Conservation (phyloP, 2,888 invertebrate species). For the Eupithecia inturbata region DNA sequence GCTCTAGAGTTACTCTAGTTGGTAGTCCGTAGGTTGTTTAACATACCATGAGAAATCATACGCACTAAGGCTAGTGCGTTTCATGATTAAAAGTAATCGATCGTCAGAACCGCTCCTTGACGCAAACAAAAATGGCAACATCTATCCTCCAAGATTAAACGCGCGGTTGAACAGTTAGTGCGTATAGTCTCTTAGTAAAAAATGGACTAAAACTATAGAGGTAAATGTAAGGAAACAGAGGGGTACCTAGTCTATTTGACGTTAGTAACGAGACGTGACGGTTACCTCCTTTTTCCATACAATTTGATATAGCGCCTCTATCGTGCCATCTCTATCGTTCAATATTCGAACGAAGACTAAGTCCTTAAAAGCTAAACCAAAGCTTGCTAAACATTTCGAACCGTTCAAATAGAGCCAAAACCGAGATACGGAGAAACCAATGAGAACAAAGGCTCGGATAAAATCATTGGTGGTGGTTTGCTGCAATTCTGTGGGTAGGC, state of each 20-base stretch:
- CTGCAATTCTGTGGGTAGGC: conserved; percentile 23
- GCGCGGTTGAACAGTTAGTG: background rate
- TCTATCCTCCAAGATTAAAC: background rate
- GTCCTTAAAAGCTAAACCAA: background rate
- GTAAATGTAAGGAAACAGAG: no score
- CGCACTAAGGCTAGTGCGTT: background rate
- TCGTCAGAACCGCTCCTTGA: background rate
- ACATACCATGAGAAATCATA: background rate
- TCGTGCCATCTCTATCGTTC: no score
- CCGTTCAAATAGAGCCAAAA: conserved; percentile 23
- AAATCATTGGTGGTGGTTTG: conserved; percentile 18
- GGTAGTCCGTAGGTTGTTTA: background rate
- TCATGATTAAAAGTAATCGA: no score
- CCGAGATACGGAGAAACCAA: conserved; percentile 16
- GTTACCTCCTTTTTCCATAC: no score
- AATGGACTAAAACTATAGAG: no score
- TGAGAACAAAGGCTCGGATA: conserved; percentile 7
- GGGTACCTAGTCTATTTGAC: no score
- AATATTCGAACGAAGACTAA: background rate
- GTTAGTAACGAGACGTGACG: no score
- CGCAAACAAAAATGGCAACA: background rate
- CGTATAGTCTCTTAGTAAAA: background rate
- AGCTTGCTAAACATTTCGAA: background rate
- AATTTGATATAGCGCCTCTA: no score
- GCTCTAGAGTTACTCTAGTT: no score